Conservation (phyloP, 2,888 invertebrate species). For the Pachliopta kotzebuea region DNA sequence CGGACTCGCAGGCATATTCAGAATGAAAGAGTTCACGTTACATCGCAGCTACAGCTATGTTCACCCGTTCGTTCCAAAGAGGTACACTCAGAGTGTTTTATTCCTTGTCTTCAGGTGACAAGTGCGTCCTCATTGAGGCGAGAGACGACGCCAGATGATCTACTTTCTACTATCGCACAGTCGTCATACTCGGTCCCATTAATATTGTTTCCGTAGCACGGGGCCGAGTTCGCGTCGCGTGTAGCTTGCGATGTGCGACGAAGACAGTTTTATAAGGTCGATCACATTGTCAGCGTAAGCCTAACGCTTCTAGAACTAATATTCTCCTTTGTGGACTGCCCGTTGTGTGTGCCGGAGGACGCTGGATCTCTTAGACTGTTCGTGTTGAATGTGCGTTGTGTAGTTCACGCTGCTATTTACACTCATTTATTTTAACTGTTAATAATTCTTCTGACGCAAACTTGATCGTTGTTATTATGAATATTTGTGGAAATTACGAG, state of each 20-base stretch:
- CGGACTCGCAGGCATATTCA: slow-evolving; percentile 75
- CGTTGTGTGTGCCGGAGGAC: slow-evolving; percentile 76
- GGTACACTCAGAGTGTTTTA: slow-evolving; percentile 79
- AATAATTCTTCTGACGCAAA: slow-evolving; percentile 44
- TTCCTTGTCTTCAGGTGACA: slow-evolving; percentile 89
- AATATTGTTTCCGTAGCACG: slow-evolving; percentile 65
- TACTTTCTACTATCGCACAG: slow-evolving; percentile 74
- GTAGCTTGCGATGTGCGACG: slow-evolving; percentile 79
- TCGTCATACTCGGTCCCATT: slow-evolving; percentile 71
- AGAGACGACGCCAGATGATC: slow-evolving; percentile 83
- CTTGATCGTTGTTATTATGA: slow-evolving; percentile 45
- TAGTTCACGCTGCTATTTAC: slow-evolving; percentile 70
- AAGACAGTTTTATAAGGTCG: slow-evolving; percentile 78
- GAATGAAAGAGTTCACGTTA: slow-evolving; percentile 72
- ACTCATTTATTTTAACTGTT: slow-evolving; percentile 60
- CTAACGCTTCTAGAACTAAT: slow-evolving; percentile 78
- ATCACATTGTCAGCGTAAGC: slow-evolving; percentile 78
- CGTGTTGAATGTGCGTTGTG: slow-evolving; percentile 77
- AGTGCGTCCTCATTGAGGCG: slow-evolving; percentile 89
- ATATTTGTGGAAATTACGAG: slow-evolving; percentile 46
- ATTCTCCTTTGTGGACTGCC: slow-evolving; percentile 66
- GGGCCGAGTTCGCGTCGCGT: slow-evolving; percentile 72
- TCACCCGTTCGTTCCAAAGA: slow-evolving; percentile 70
- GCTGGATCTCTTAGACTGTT: slow-evolving; percentile 71
- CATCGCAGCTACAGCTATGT: slow-evolving; percentile 78